Conservation (phyloP, 1,140 invertebrate genomes). For the Cydia fagiglandana region DNA sequence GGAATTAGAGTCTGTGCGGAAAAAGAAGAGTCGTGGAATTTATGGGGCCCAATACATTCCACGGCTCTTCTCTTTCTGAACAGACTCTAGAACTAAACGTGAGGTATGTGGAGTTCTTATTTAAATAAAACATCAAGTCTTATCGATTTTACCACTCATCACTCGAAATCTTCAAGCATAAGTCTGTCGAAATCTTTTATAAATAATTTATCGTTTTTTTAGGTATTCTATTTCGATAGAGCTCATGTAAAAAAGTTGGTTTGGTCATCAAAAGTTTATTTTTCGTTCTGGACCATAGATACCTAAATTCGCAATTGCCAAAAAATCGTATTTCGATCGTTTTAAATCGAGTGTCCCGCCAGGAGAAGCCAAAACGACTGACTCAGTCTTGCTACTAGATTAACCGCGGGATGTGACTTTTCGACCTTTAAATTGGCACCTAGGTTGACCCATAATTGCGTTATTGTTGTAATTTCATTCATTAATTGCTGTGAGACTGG, state of each 20-base stretch:
- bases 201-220: too few relatives aligned
- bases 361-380: neutral
- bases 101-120: too few relatives aligned
- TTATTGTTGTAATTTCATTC: neutral
- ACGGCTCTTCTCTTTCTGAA: too few relatives aligned
- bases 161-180: too few relatives aligned
- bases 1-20: too few relatives aligned
- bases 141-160: too few relatives aligned
- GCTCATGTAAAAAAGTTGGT: neutral
- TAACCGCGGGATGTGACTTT: neutral
- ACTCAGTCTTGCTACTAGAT: neutral
- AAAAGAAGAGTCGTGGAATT: too few relatives aligned
- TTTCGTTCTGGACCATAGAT: neutral
- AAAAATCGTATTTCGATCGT: neutral
- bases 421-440: slow-evolving; percentile 54
- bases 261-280: neutral
- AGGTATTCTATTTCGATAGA: too few relatives aligned
- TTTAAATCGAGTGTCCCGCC: slow-evolving; percentile 13
- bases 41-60: too few relatives aligned
- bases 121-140: too few relatives aligned
- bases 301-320: neutral
- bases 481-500: slow-evolving; percentile 24
- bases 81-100: too few relatives aligned
- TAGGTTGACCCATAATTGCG: slow-evolving; percentile 53
- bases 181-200: too few relatives aligned